Base-by-base conservation (phyloP, 1,140 invertebrate species). In the Oppia nitens region DNA sequence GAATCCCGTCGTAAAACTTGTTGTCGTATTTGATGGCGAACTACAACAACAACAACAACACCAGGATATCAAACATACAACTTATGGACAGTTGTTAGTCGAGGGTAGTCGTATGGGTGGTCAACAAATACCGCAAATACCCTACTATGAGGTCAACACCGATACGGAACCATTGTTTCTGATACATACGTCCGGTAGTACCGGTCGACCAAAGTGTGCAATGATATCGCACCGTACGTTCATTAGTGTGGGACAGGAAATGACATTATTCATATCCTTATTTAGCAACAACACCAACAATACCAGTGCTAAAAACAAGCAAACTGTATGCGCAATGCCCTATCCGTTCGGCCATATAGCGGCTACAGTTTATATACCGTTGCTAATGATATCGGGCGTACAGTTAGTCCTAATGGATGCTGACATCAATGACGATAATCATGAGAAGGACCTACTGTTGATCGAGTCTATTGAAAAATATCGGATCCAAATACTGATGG, bases 281-380 rank as follows among this genome's bases (percentile, higher is more conserved):
- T n/a, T n/a, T n/a, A n/a, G n/a, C n/a, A n/a, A n/a, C n/a, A n/a
- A n/a, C n/a, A n/a, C n/a, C n/a, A n/a, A n/a, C n/a, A n/a, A n/a
- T n/a, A n/a, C n/a, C n/a, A n/a, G n/a, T n/a, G n/a, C n/a, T n/a
- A n/a, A n/a, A n/a, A n/a, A n/a, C n/a, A n/a, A n/a, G n/a, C n/a
- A n/a, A n/a, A n/a, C n/a, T n/a, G n/a, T n/a, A n/a, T n/a, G n/a
- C n/a, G n/a, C n/a, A n/a, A n/a, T n/a, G n/a, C n/a, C n/a, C n/a
- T n/a, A n/a, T n/a, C n/a, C n/a, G n/a, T 52, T 57, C 21, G 47
- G 56, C 14, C 56, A 57, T 50, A 20, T 24, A 3, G 27, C 45
- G 2, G 56, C 45, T 6, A 2, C 48, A 1, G 17, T 57, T 20
- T 1, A 49, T 45, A 28, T 57, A n/a, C 47, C 47, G 21, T 23